Evolutionary conservation across 2,797 vertebrate species (phyloP), one percentile per base, ranked within the genome.

Genomic region (Neosilurus mollespiculum): DNA sequence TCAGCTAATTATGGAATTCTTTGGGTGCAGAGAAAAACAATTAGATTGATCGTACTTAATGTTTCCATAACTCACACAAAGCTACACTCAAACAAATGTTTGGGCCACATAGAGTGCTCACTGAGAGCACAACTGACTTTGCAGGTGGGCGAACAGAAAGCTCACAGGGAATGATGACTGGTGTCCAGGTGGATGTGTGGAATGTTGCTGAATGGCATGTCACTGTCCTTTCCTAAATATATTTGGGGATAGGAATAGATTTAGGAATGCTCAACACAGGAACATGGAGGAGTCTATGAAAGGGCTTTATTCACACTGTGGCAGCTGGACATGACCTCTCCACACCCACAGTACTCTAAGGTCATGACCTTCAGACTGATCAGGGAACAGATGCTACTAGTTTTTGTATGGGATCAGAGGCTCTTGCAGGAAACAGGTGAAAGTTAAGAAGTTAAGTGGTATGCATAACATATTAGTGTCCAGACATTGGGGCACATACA

Each of bases 311-410:
- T 81, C 56, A 72, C 15, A 72, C 22, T 70, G 58, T 61, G 59
- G 65, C 79, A 75, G 73, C 77, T 69, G 80, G 78, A 37, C 65
- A 59, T 84, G 81, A 86, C 85, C 85, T 81, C n/a, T 76, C 43
- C 8, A 56, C 72, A 26, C 69, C 81, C 67, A 56, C 12, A 64
- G 53, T 76, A 70, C 70, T 83, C 70, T 18, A 65, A 56, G 79
- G 78, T 86, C 81, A 56, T 51, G 72, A 81, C 72, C 71, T 75
- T 59, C 53, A 30, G 49, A 26, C 66, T 67, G 66, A 75, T 59
- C 61, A 75, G 61, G 64, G 64, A 77, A 73, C 78, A 84, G 58
- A 67, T 78, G 73, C 51, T 70, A 30, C 30, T 51, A n/a, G 72
- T 79, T 83, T 69, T 62, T 69, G 53, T 12, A 54, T 18, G 67